Percentiles rank a stretch among this genome's conserved stretches.
Evolutionary conservation across 2,797 vertebrate species (phyloP).

Genomic region (Cetoscarus ocellatus): DNA sequence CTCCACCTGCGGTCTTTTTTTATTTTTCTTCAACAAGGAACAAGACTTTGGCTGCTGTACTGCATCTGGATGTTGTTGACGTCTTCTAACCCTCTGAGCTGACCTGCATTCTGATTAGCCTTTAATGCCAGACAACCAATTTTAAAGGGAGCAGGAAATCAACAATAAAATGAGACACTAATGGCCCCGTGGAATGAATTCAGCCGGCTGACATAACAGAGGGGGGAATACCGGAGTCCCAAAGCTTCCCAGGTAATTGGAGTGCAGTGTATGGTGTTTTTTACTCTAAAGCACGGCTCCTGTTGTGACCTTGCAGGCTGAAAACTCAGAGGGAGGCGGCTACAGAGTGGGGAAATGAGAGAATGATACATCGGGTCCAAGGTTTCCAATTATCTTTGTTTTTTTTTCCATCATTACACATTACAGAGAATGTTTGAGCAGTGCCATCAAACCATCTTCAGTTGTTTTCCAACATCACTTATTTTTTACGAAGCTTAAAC

Average conservation of each 20-base stretch:
- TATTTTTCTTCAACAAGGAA: slow-evolving; percentile 1
- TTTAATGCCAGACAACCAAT: slow-evolving; percentile 45
- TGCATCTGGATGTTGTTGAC: slow-evolving; percentile 6
- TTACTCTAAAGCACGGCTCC: slow-evolving; percentile 62
- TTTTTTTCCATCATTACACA: slow-evolving; percentile 55
- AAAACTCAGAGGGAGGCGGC: slow-evolving; percentile 45
- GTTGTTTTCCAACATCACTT: slow-evolving; percentile 39
- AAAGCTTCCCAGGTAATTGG: slow-evolving; percentile 79
- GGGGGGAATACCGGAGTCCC: slow-evolving; percentile 75
- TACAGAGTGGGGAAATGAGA: slow-evolving; percentile 8
- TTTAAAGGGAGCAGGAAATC: slow-evolving; percentile 60
- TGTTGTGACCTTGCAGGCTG: slow-evolving; percentile 72
- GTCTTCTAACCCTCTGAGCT: slow-evolving; percentile 26
- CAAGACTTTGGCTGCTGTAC: slow-evolving; percentile 8
- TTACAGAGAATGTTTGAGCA: slow-evolving; percentile 47
- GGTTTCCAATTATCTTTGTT: slow-evolving; percentile 55
- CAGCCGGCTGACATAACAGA: slow-evolving; percentile 65
- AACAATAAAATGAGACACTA: slow-evolving; percentile 74
- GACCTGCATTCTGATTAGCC: slow-evolving; percentile 53
- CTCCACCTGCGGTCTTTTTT: slow-evolving; percentile 10
- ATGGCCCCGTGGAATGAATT: slow-evolving; percentile 73
- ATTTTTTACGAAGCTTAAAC: slow-evolving; percentile 61
- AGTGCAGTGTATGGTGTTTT: slow-evolving; percentile 64
- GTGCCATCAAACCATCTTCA: slow-evolving; percentile 31
- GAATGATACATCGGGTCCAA: slow-evolving; percentile 18